phyloP scores from a whole-genome alignment of 2,113 vertebrate species.

The Pycnonotus jocosus region DNA sequence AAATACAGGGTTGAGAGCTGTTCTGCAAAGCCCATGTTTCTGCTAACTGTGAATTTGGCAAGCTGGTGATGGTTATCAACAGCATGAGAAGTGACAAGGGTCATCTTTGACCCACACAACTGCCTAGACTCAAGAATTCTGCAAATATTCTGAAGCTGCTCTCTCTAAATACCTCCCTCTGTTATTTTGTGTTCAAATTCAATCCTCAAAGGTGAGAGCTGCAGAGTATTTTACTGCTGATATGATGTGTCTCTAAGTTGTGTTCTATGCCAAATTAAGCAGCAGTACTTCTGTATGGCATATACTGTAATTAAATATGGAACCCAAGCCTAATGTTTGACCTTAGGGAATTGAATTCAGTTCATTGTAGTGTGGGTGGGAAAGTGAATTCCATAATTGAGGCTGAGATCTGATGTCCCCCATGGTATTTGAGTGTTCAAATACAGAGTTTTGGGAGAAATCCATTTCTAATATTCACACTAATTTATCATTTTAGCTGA shows the following conservation, averaged over 20 bases:
- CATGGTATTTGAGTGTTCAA: background rate
- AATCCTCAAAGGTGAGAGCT: background rate
- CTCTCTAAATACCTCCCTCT: background rate
- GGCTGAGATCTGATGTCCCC: background rate
- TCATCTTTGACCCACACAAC: background rate
- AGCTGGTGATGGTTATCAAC: background rate
- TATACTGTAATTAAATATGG: background rate
- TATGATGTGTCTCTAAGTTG: background rate
- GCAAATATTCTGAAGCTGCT: background rate
- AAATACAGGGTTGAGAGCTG: background rate
- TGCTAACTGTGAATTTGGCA: background rate
- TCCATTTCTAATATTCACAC: background rate
- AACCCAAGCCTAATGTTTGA: background rate
- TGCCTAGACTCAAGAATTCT: background rate
- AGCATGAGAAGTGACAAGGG: background rate
- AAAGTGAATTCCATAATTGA: background rate
- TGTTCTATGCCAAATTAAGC: background rate
- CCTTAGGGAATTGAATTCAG: background rate
- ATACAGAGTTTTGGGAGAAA: background rate
- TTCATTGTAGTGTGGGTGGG: background rate
- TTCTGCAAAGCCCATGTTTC: background rate
- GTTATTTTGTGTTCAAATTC: background rate
- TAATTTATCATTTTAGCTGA: slow-evolving; percentile 19
- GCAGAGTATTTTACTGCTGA: background rate
- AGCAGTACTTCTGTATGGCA: background rate